phyloP scores from a whole-genome alignment of 2,888 invertebrate species.

The Pammene fasciana region DNA sequence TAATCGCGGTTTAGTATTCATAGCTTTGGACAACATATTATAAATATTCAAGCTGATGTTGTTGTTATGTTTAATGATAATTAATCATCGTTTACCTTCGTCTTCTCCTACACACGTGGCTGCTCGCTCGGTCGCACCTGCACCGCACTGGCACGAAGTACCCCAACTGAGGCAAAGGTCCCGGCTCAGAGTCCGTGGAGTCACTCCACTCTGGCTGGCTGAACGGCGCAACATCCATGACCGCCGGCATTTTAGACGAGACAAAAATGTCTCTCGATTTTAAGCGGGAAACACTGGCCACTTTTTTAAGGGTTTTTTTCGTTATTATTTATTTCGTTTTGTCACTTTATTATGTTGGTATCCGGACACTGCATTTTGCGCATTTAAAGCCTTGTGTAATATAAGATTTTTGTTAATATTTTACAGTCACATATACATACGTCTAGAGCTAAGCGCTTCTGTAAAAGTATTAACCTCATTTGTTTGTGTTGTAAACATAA shows the following conservation, averaged over 20 bases:
- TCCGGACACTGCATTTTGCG: constrained; percentile 25
- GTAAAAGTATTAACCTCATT: constrained; percentile 55
- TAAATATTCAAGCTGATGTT: too few species aligned
- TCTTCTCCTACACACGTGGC: constrained; percentile 77
- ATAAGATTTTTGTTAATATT: not conserved
- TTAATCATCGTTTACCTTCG: constrained; percentile 73
- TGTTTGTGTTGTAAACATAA: constrained; percentile 56
- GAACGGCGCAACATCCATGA: constrained; percentile 68
- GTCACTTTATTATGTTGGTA: constrained; percentile 2
- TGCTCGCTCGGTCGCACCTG: constrained; percentile 68
- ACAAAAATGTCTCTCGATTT: constrained; percentile 20
- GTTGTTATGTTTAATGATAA: too few species aligned
- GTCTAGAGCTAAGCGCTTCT: constrained; percentile 43
- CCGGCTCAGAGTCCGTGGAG: constrained; percentile 74
- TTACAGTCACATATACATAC: constrained; percentile 45
- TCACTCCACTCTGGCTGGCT: constrained; percentile 80
- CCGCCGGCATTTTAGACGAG: constrained; percentile 66
- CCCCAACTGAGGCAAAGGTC: constrained; percentile 81
- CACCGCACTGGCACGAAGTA: constrained; percentile 84
- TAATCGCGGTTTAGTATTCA: too few species aligned
- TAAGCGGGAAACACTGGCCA: constrained; percentile 18
- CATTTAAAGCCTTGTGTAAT: not conserved
- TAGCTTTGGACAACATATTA: too few species aligned
- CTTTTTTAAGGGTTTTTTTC: constrained; percentile 4
- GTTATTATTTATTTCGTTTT: not conserved